Conservation (phyloP, 2,797 vertebrate genomes). For the Galaxias olidus region DNA sequence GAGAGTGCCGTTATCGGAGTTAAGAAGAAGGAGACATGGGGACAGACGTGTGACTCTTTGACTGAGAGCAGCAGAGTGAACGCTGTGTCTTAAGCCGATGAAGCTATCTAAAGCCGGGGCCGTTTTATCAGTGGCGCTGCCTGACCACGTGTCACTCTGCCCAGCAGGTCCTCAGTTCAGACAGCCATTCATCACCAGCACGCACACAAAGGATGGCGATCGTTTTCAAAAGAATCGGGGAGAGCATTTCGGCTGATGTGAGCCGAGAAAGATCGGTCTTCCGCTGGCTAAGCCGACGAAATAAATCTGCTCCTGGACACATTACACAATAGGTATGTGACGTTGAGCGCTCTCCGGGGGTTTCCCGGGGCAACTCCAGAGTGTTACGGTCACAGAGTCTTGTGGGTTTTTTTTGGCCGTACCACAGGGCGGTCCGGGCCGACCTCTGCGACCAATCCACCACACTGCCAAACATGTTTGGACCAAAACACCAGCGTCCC, state of each 20-base stretch:
- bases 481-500: conserved; percentile 33
- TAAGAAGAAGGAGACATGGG: conserved; percentile 52
- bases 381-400: too few species aligned
- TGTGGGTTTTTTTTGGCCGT: conserved; percentile 22
- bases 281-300: conserved; percentile 39
- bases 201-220: conserved; percentile 56
- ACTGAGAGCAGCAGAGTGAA: conserved; percentile 51
- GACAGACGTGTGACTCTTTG: conserved; percentile 63
- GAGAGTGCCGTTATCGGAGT: conserved; percentile 54
- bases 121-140: conserved; percentile 65
- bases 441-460: conserved; percentile 10
- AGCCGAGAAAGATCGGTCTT: conserved; percentile 45
- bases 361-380: too few species aligned
- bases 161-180: conserved; percentile 41
- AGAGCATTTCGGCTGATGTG: conserved; percentile 34
- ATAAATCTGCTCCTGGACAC: too few species aligned
- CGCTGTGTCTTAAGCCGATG: conserved; percentile 66
- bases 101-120: conserved; percentile 64
- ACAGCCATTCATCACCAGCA: conserved; percentile 53
- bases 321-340: too few species aligned
- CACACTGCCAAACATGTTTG: conserved; percentile 18
- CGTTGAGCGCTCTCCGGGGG: too few species aligned
- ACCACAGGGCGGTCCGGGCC: neutral
- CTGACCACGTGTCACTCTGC: conserved; percentile 58
- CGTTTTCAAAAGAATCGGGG: conserved; percentile 46